These are phyloP conservation scores for Orycteropus afer DNA, from an alignment of 2,113 vertebrate genomes.

Conservation along the genomic window DNA sequence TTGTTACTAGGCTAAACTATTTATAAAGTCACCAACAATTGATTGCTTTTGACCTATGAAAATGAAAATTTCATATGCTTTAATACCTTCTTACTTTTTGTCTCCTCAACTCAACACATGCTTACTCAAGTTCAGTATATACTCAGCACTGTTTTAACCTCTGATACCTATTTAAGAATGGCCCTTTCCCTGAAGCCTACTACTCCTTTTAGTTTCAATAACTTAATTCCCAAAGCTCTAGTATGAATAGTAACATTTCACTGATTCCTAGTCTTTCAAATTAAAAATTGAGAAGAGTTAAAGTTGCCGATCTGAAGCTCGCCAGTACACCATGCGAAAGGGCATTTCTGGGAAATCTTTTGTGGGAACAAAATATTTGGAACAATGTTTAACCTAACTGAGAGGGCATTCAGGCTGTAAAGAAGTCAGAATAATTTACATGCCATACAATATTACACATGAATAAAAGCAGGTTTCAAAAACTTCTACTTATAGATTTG, in stretches of 20 bases:
- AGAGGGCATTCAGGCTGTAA: conserved; percentile 20
- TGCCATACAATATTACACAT: conserved; percentile 13
- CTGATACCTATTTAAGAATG: background rate
- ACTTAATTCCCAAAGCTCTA: conserved; percentile 22
- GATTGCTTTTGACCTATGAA: conserved; percentile 15
- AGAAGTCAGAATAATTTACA: conserved; percentile 13
- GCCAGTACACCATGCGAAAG: background rate
- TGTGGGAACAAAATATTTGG: background rate
- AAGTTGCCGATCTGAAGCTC: background rate
- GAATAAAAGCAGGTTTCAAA: conserved; percentile 41
- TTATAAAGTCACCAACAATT: background rate
- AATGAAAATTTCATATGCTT: conserved; percentile 13
- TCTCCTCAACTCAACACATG: background rate
- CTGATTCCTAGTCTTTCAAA: conserved; percentile 38
- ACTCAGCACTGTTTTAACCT: too few species aligned
- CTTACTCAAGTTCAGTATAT: background rate
- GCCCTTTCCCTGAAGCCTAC: background rate
- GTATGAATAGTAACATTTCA: conserved; percentile 14
- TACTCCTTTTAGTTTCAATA: conserved; percentile 3
- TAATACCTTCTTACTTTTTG: conserved; percentile 16
- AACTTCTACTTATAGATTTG: background rate
- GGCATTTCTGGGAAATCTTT: background rate
- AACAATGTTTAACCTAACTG: conserved; percentile 22
- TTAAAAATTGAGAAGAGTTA: conserved; percentile 40
- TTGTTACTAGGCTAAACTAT: background rate